Percentiles rank a stretch among this genome's conserved stretches.
Conservation (phyloP, 2,797 vertebrate genomes). For the Onychomys torridus region DNA sequence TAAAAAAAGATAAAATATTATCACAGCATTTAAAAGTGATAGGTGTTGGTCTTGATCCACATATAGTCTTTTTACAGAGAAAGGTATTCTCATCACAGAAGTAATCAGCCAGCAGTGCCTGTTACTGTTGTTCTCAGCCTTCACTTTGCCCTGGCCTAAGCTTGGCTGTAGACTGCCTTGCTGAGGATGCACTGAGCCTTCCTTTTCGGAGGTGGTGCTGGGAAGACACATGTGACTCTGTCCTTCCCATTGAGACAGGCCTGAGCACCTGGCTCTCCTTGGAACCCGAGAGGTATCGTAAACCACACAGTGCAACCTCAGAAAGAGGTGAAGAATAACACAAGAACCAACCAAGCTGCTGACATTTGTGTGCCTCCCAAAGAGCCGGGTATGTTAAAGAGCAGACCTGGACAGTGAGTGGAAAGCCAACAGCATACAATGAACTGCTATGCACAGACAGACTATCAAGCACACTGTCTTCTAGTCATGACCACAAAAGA, state of each 20-base stretch:
- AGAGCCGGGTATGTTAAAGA: neutral
- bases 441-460: neutral
- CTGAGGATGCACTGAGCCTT: neutral
- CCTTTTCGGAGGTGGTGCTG: neutral
- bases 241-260: slow-evolving; percentile 5
- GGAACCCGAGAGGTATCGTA: neutral
- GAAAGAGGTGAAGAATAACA: slow-evolving; percentile 10
- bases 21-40: neutral
- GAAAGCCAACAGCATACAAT: neutral
- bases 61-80: neutral
- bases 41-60: neutral
- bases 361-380: neutral
- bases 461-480: neutral
- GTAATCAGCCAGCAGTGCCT: neutral
- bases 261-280: neutral
- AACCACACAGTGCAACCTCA: neutral
- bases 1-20: neutral
- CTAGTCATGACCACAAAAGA: neutral
- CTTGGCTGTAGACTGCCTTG: slow-evolving; percentile 3
- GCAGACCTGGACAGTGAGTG: neutral
- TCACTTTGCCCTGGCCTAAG: neutral
- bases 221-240: neutral
- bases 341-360: neutral
- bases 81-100: slow-evolving; percentile 14
- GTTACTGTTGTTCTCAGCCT: neutral